phyloP scores from a whole-genome alignment of 2,113 vertebrate genomes.

The Puntigrus tetrazona region DNA sequence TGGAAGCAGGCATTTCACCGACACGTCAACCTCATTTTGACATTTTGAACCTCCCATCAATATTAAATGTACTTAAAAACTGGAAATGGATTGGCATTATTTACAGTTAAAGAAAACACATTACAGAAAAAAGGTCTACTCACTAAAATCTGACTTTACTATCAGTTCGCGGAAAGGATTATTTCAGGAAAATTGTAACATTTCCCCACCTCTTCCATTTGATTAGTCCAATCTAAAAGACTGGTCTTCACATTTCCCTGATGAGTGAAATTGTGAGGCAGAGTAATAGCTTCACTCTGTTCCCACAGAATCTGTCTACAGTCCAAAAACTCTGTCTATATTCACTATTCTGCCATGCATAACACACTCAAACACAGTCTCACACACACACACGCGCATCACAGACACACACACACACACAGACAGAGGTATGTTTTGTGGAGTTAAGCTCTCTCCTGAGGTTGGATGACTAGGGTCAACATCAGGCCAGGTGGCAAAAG shows the following conservation, averaged over 20 bases:
- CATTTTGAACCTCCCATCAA: not conserved
- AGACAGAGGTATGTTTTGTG: not conserved
- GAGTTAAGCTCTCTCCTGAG: constrained; percentile 11
- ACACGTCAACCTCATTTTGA: not conserved
- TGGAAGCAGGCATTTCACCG: not conserved
- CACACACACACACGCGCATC: not conserved
- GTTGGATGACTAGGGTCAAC: not conserved
- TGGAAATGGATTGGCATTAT: not conserved
- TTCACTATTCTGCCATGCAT: not conserved
- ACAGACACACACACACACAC: not conserved
- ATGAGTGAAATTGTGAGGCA: not conserved
- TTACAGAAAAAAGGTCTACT: not conserved
- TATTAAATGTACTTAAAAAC: not conserved
- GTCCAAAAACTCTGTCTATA: not conserved
- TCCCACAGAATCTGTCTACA: not conserved
- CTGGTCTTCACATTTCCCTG: not conserved
- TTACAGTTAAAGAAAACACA: too few species aligned
- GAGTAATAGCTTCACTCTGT: not conserved
- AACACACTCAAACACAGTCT: not conserved
- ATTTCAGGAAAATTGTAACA: not conserved
- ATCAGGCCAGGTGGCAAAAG: constrained; percentile 45
- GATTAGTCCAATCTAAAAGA: constrained; percentile 5
- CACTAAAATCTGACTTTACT: constrained; percentile 7
- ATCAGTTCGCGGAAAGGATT: not conserved
- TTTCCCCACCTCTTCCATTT: not conserved